phyloP scores from a whole-genome alignment of 2,797 vertebrate species.

The Protonibea diacanthus region DNA sequence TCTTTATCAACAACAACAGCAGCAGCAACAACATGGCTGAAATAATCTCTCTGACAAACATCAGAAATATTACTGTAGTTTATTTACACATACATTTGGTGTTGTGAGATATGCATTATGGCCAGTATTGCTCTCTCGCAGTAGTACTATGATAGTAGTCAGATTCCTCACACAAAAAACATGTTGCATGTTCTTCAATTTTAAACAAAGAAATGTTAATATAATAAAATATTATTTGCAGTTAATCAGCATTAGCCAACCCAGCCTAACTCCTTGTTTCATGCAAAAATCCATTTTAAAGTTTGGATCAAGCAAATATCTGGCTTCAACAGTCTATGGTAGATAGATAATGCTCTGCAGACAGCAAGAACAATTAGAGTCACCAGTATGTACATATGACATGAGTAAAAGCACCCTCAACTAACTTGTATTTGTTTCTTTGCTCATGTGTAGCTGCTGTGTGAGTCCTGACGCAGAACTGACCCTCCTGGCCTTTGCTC shows the following conservation, averaged over 20 bases:
- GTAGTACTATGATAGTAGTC: not conserved
- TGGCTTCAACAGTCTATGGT: too few species aligned
- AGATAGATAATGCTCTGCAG: too few species aligned
- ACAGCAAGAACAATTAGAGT: too few species aligned
- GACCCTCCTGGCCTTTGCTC: constrained; percentile 94
- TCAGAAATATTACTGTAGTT: not conserved
- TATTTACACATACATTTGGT: not conserved
- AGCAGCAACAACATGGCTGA: not conserved
- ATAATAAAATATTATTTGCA: not conserved
- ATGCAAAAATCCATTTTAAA: too few species aligned
- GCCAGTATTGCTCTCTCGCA: not conserved
- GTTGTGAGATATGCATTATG: not conserved
- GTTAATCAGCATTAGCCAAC: not conserved
- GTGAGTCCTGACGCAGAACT: constrained; percentile 93
- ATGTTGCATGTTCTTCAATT: not conserved
- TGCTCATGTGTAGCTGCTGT: constrained; percentile 86
- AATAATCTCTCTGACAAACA: not conserved
- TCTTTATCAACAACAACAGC: not conserved
- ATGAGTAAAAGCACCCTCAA: not conserved
- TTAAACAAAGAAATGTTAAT: not conserved
- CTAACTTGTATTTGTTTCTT: constrained; percentile 7
- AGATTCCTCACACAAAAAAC: not conserved
- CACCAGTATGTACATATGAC: too few species aligned
- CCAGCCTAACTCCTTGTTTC: not conserved
- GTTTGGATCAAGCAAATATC: too few species aligned